A percentile compares a stretch with the other conserved stretches of the same genome.
phyloP scores from a whole-genome alignment of 2,113 vertebrate genomes.

The Silurus meridionalis region DNA sequence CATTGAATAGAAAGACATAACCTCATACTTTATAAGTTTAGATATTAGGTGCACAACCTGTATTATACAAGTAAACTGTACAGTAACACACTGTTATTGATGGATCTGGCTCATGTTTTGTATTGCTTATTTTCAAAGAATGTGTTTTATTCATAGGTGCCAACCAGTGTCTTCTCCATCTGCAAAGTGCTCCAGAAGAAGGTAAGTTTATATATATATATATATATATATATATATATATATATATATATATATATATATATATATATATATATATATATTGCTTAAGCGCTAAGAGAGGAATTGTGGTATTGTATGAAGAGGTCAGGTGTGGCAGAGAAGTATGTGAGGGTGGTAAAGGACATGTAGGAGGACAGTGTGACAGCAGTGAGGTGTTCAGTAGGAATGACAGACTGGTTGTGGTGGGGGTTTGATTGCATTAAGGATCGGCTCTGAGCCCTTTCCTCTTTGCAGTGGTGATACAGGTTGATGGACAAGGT shows the following conservation, averaged over 20 bases:
- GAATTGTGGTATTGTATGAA: too few relatives aligned
- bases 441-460: too few relatives aligned
- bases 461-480: too few relatives aligned
- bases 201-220: slow-evolving; percentile 67
- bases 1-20: not conserved
- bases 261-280: too few relatives aligned
- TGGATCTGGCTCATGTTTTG: not conserved
- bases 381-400: too few relatives aligned
- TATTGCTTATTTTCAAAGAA: not conserved
- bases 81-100: not conserved
- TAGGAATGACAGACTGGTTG: too few relatives aligned
- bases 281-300: too few relatives aligned
- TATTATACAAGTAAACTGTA: not conserved
- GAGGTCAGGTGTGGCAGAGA: too few relatives aligned
- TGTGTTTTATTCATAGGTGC: slow-evolving; percentile 73
- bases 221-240: not conserved
- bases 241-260: not conserved
- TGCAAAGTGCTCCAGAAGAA: slow-evolving; percentile 95
- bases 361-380: too few relatives aligned
- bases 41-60: not conserved
- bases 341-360: too few relatives aligned
- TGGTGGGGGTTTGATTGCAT: too few relatives aligned
- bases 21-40: not conserved
- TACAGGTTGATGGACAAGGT: too few relatives aligned
- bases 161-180: slow-evolving; percentile 83